Evolutionary conservation across 1,140 invertebrate species (phyloP).

Genomic region (Drosophila santomea): DNA sequence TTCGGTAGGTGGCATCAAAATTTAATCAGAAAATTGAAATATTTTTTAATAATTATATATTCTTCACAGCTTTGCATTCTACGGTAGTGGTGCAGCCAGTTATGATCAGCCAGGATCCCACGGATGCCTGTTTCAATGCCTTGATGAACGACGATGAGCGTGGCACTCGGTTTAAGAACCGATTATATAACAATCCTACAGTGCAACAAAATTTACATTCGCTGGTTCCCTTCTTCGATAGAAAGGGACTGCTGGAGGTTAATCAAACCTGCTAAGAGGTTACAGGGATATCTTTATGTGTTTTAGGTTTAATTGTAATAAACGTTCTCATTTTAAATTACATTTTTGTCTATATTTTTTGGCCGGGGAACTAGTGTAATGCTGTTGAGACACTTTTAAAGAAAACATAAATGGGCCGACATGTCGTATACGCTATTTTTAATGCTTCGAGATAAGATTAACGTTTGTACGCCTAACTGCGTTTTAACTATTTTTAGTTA

Average conservation of each 20-base stretch:
- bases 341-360: neutral
- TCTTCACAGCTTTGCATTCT: conserved; percentile 63
- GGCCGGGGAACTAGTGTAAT: too few species aligned
- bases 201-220: conserved; percentile 66
- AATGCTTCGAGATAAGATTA: too few species aligned
- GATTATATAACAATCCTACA: conserved; percentile 62
- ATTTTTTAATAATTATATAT: neutral
- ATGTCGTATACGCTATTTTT: too few species aligned
- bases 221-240: conserved; percentile 71
- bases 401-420: too few species aligned
- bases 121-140: conserved; percentile 77
- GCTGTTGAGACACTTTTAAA: too few species aligned
- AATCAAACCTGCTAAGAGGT: conserved; percentile 52
- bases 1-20: conserved; percentile 61
- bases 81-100: conserved; percentile 73
- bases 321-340: neutral
- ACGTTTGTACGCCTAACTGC: too few species aligned
- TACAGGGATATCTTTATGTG: neutral
- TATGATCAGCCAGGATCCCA: conserved; percentile 68
- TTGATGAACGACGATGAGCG: conserved; percentile 77
- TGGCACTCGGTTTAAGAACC: conserved; percentile 68
- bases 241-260: conserved; percentile 71
- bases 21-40: rapidly evolving
- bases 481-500: too few species aligned
- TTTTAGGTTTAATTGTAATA: neutral